phyloP scores from a whole-genome alignment of 2,113 vertebrate genomes.

The Sminthopsis crassicaudata region DNA sequence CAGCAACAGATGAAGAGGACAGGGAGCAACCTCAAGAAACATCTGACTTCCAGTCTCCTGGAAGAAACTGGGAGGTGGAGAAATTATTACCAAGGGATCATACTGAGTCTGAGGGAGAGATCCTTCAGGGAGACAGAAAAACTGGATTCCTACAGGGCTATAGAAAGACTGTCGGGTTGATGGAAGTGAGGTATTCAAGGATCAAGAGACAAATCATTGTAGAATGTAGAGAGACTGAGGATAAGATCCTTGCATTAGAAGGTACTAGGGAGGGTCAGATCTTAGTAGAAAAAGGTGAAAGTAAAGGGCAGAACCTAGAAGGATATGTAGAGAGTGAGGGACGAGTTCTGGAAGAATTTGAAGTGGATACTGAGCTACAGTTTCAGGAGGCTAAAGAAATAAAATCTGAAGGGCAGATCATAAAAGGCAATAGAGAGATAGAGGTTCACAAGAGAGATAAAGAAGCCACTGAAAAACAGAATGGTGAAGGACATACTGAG shows the following conservation, averaged over 20 bases:
- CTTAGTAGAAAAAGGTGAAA: not conserved
- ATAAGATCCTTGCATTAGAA: not conserved
- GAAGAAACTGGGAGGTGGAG: conserved; percentile 4
- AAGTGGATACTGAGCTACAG: not conserved
- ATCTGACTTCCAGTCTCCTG: not conserved
- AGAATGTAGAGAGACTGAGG: not conserved
- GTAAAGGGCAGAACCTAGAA: not conserved
- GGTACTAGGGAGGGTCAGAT: not conserved
- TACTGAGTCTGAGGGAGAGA: not conserved
- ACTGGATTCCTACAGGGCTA: not conserved
- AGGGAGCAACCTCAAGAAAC: not conserved
- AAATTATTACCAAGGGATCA: not conserved
- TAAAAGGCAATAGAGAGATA: not conserved
- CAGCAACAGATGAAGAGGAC: not conserved
- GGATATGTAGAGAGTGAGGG: not conserved
- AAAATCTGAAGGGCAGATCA: not conserved
- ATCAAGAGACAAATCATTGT: not conserved
- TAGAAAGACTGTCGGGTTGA: not conserved
- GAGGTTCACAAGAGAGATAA: not conserved
- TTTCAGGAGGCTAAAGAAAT: not conserved
- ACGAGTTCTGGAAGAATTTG: not conserved
- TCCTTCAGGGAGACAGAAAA: not conserved
- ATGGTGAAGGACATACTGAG: not conserved
- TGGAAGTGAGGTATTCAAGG: not conserved
- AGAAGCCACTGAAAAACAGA: not conserved